These are phyloP conservation scores for Girardinichthys multiradiatus DNA, from an alignment of 2,113 vertebrate species.

Conservation along the genomic window DNA sequence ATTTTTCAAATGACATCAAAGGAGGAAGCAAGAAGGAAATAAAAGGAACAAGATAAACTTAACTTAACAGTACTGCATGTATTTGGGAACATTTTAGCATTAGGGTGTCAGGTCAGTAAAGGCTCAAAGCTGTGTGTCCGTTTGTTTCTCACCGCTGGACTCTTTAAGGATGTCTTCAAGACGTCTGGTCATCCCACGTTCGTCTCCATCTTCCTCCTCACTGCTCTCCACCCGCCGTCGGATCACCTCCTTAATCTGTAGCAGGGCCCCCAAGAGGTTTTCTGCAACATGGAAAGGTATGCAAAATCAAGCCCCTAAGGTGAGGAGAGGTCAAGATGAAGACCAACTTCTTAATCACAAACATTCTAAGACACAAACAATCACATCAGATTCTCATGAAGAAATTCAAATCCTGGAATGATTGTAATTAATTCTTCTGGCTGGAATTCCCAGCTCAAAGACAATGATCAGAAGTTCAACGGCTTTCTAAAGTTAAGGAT, in stretches of 20 bases:
- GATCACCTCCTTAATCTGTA: slow-evolving; percentile 80
- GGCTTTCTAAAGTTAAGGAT: no score
- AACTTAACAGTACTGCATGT: background rate
- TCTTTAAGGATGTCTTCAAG: slow-evolving; percentile 78
- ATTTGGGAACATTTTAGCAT: no score
- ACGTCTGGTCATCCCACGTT: slow-evolving; percentile 75
- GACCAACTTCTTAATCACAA: background rate
- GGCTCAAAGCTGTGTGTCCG: background rate
- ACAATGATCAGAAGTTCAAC: background rate
- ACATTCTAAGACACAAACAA: background rate
- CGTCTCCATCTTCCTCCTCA: slow-evolving; percentile 65
- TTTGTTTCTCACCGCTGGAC: slow-evolving; percentile 70
- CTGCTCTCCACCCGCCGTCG: slow-evolving; percentile 75
- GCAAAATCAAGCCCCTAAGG: background rate
- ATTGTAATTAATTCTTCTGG: background rate
- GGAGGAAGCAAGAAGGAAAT: background rate
- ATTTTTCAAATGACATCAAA: slow-evolving; percentile 14
- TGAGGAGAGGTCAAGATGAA: background rate
- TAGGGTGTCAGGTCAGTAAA: no score
- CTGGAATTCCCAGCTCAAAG: background rate
- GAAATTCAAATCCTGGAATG: no score
- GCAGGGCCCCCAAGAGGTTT: slow-evolving; percentile 75
- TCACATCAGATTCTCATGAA: background rate
- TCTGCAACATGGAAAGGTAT: slow-evolving; percentile 50
- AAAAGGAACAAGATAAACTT: background rate